phyloP scores from a whole-genome alignment of 2,888 invertebrate genomes.

The Exocentrus adspersus region DNA sequence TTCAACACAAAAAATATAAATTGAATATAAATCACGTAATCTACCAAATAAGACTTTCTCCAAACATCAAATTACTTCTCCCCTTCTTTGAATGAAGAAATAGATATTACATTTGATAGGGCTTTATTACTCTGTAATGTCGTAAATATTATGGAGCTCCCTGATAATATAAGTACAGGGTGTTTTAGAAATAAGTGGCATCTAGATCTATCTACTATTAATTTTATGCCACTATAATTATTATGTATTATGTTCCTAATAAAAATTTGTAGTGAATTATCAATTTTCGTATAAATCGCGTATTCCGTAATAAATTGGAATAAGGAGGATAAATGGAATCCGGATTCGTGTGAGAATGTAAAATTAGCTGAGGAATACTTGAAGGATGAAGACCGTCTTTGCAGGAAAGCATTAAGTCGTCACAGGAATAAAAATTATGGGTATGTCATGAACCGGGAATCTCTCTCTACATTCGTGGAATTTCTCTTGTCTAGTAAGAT shows the following conservation, averaged over 20 bases:
- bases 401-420: slow-evolving; percentile 38
- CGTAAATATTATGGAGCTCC: neutral
- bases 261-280: slow-evolving; percentile 5
- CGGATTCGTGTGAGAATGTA: slow-evolving; percentile 16
- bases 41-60: neutral
- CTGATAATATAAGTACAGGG: neutral
- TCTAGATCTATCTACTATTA: too few species aligned
- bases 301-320: slow-evolving; percentile 18
- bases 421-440: slow-evolving; percentile 37
- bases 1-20: neutral
- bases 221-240: too few species aligned
- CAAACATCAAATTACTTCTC: neutral
- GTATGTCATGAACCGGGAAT: slow-evolving; percentile 35
- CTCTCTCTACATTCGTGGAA: slow-evolving; percentile 35
- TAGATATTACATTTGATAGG: neutral
- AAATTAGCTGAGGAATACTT: slow-evolving; percentile 29
- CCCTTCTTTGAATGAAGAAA: neutral
- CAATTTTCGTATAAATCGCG: slow-evolving; percentile 10
- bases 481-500: slow-evolving; percentile 40
- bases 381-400: slow-evolving; percentile 29
- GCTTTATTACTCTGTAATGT: neutral
- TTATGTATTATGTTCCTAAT: too few species aligned
- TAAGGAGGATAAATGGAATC: neutral
- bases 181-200: neutral
- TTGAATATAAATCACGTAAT: neutral